A percentile compares a stretch with the other conserved stretches of the same genome.
Evolutionary conservation across 1,140 invertebrate species (phyloP).

Genomic region (Neodiprion pinetum): DNA sequence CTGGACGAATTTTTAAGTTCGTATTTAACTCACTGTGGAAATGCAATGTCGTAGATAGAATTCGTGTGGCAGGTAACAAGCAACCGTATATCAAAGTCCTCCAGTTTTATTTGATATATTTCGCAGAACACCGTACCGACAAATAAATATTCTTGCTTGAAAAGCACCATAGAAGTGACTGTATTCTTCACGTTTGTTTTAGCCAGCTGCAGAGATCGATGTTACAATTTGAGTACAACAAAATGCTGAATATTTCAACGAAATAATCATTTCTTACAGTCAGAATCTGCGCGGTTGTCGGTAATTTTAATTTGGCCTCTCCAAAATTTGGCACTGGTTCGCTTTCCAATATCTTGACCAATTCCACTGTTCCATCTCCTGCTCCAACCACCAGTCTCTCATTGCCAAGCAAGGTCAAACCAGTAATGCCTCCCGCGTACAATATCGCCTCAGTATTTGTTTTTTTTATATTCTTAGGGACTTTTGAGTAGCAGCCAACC

Average conservation of each 20-base stretch:
- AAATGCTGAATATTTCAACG: neutral
- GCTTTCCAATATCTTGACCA: constrained; percentile 66
- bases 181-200: constrained; percentile 66
- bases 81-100: constrained; percentile 73
- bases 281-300: constrained; percentile 65
- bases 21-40: constrained; percentile 74
- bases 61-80: constrained; percentile 83
- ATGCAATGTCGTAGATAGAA: constrained; percentile 81
- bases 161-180: constrained; percentile 71
- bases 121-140: constrained; percentile 81
- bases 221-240: neutral
- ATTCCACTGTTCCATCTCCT: constrained; percentile 81
- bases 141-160: constrained; percentile 66
- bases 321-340: constrained; percentile 21
- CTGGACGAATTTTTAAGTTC: neutral
- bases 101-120: constrained; percentile 80
- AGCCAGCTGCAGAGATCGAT: constrained; percentile 53
- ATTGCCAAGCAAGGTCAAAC: constrained; percentile 67
- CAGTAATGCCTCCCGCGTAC: constrained; percentile 69
- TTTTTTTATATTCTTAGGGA: constrained; percentile 54
- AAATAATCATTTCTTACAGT: constrained; percentile 54
- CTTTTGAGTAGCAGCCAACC: constrained; percentile 74
- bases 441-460: constrained; percentile 54
- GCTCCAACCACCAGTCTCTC: constrained; percentile 78
- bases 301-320: constrained; percentile 37